These are phyloP conservation scores for Dasypolia templi DNA, from an alignment of 2,888 invertebrate species.

Conservation along the genomic window DNA sequence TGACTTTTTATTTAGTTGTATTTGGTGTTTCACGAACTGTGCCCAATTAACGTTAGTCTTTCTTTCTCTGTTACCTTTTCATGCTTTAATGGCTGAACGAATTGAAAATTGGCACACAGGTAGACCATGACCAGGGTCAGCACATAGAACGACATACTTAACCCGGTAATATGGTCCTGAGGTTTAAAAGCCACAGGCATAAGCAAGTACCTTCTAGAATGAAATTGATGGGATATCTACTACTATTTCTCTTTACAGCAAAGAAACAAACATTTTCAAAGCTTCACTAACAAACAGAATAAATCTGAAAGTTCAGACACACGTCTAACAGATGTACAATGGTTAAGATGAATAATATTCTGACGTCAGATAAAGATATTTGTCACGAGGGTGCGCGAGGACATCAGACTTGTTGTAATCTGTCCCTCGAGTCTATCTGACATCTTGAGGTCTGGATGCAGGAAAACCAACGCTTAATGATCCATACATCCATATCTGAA, in stretches of 20 bases:
- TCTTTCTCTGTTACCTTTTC: too few relatives aligned
- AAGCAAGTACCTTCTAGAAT: neutral
- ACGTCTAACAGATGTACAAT: conserved; percentile 23
- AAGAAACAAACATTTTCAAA: conserved; percentile 16
- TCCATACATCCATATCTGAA: conserved; percentile 25
- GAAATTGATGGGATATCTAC: neutral
- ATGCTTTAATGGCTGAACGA: neutral
- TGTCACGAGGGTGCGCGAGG: conserved; percentile 45
- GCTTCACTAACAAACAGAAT: conserved; percentile 38
- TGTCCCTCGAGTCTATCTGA: conserved; percentile 41
- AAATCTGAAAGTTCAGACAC: conserved; percentile 48
- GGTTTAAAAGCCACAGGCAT: neutral
- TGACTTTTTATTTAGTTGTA: too few relatives aligned
- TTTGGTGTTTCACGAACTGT: too few relatives aligned
- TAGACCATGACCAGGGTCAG: neutral
- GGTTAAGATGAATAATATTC: conserved; percentile 53
- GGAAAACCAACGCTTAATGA: conserved; percentile 45
- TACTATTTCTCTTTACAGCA: neutral
- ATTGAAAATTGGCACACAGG: neutral
- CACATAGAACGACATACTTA: neutral
- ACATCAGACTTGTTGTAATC: conserved; percentile 58
- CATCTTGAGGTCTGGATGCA: conserved; percentile 24
- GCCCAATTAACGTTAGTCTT: too few relatives aligned
- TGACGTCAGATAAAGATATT: conserved; percentile 54
- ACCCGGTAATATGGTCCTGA: too few relatives aligned